phyloP scores from a whole-genome alignment of 2,113 vertebrate species.

The Tetrao urogallus region DNA sequence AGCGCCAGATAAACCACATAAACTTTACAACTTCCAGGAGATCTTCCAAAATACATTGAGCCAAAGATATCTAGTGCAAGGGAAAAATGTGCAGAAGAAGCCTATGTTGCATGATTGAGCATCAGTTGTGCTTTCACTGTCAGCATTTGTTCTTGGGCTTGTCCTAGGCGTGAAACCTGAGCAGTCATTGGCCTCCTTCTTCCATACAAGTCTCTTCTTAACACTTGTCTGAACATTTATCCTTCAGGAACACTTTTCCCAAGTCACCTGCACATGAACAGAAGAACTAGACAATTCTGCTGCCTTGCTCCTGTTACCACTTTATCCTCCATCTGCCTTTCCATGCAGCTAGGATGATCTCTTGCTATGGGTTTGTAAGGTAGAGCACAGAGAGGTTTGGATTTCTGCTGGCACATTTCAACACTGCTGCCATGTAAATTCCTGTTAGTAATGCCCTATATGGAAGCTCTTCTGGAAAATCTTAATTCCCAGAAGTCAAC shows the following conservation, averaged over 20 bases:
- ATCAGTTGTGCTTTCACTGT: background rate
- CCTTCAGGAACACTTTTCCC: background rate
- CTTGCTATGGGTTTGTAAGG: background rate
- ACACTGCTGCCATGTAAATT: background rate
- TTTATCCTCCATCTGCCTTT: background rate
- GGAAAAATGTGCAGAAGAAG: background rate
- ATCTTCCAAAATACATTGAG: background rate
- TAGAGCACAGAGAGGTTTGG: background rate
- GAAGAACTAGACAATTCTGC: background rate
- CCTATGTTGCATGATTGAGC: accelerated
- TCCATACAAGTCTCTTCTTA: background rate
- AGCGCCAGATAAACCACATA: background rate
- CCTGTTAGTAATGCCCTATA: background rate
- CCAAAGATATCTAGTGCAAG: background rate
- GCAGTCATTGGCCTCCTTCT: background rate
- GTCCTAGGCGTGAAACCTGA: background rate
- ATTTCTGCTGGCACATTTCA: background rate
- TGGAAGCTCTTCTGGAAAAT: background rate
- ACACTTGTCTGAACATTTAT: background rate
- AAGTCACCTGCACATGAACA: background rate
- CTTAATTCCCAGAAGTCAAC: background rate
- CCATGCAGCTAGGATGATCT: background rate
- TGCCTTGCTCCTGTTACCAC: background rate
- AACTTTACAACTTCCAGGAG: background rate
- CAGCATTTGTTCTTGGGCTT: background rate